These are phyloP conservation scores for Sebastes miniatus DNA, from an alignment of 2,797 vertebrate genomes.

Conservation along the genomic window DNA sequence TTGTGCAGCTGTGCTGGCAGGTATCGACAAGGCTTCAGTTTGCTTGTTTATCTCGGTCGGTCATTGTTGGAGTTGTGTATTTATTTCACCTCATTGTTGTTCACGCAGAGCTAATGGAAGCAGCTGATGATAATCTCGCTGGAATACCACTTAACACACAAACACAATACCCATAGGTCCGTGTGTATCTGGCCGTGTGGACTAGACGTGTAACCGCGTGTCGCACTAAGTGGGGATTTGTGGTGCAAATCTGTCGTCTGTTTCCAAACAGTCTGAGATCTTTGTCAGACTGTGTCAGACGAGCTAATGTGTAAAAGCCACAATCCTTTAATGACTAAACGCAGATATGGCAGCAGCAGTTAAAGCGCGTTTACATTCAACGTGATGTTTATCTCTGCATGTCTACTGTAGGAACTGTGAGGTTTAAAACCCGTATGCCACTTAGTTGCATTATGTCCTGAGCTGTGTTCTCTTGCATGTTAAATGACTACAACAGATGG, in stretches of 20 bases:
- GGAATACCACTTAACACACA: neutral
- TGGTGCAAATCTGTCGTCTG: constrained; percentile 51
- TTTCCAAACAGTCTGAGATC: constrained; percentile 53
- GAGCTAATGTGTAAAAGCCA: constrained; percentile 47
- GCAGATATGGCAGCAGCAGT: constrained; percentile 9
- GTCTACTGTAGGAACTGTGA: neutral
- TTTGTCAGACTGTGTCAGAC: constrained; percentile 43
- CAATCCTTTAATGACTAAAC: constrained; percentile 55
- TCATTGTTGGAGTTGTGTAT: neutral
- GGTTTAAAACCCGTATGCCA: constrained; percentile 28
- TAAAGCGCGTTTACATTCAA: constrained; percentile 5
- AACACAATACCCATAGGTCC: neutral
- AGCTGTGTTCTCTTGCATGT: neutral
- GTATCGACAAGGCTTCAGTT: constrained; percentile 4
- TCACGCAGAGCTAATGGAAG: neutral
- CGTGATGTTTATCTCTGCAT: neutral
- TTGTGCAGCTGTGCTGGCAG: neutral
- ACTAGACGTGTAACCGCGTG: neutral
- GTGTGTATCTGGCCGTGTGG: neutral
- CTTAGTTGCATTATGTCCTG: neutral
- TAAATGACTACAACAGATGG: constrained; percentile 18
- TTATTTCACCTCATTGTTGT: neutral
- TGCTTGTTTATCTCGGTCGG: neutral
- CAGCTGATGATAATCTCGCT: constrained; percentile 21
- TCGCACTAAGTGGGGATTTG: constrained; percentile 62